Conservation (phyloP, 2,797 vertebrate genomes). For the Decapterus maruadsi region DNA sequence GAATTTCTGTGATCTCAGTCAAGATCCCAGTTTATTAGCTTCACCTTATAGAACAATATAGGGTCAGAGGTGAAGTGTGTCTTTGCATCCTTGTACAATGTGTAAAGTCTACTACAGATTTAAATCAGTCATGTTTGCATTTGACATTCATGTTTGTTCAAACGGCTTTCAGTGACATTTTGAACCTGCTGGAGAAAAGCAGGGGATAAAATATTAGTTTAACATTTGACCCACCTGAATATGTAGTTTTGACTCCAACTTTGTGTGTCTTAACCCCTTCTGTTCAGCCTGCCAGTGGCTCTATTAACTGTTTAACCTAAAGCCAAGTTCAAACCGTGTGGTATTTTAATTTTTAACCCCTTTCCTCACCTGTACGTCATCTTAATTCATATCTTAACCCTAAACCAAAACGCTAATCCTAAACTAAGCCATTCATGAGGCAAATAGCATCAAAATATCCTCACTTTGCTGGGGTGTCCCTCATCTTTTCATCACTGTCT, state of each 20-base stretch:
- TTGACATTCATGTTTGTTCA: slow-evolving; percentile 1
- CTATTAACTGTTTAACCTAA: slow-evolving; percentile 16
- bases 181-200: background rate
- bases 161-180: slow-evolving; percentile 12
- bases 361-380: slow-evolving; percentile 37
- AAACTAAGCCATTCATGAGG: slow-evolving; percentile 33
- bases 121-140: background rate
- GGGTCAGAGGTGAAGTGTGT: background rate
- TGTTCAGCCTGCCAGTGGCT: background rate
- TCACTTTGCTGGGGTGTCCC: background rate
- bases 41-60: background rate
- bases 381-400: slow-evolving; percentile 54
- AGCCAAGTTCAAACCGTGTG: slow-evolving; percentile 1
- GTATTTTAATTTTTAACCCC: slow-evolving; percentile 18
- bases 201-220: background rate
- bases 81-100: too few relatives aligned
- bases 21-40: background rate
- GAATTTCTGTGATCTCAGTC: too few relatives aligned
- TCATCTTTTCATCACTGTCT: slow-evolving; percentile 7
- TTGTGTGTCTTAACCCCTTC: background rate
- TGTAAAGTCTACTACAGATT: background rate
- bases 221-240: background rate
- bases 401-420: slow-evolving; percentile 47
- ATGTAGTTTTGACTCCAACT: slow-evolving; percentile 15
- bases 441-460: slow-evolving; percentile 10